Evolutionary conservation across 2,888 invertebrate species (phyloP), one percentile per base, ranked within the genome.

Genomic region (Sepiola atlantica): DNA sequence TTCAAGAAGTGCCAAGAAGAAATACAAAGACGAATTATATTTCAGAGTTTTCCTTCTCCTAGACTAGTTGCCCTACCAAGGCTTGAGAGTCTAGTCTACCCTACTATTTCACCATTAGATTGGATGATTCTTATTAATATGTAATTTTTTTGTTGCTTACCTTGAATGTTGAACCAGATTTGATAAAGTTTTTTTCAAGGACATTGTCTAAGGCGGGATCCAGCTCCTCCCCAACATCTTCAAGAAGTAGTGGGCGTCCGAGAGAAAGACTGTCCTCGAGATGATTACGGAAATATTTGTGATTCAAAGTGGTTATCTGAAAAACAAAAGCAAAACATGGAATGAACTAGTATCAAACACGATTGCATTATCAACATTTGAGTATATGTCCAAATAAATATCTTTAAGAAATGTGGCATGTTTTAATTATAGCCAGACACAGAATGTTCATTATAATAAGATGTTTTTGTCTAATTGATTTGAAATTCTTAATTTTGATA

Each of bases 131-230:
- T n/a, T n/a, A n/a, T n/a, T n/a, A n/a, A n/a, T n/a, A n/a, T n/a
- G n/a, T 45, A 45, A 4, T 45, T 45, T 45, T 45, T 45, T 45
- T 77, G n/a, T 14, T 77, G n/a, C 16, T 55, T 95, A 97, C 98
- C 97, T 99, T 99, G 97, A 99, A 99, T 95, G 99, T 99, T 21
- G 99, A 98, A 94, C 99, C 99, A 18, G 99, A 99, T 97, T 99
- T 99, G 94, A 99, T 99, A 97, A 99, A 99, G 97, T 99, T 99
- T 97, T 99, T 99, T 97, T 99, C 99, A 45, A 99, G 98, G 0
- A 99, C 99, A 97, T 99, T 99, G 97, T 99, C 99, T 94, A 99
- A 98, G 0, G 99, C 99, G 1, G 99, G 99, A 97, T 99, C 99
- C 94, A 99, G 97, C 96, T 99, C 99, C 95, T 99, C 98, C 35